Base-by-base conservation (phyloP, 2,113 vertebrate species). In the Thermophis baileyi region DNA sequence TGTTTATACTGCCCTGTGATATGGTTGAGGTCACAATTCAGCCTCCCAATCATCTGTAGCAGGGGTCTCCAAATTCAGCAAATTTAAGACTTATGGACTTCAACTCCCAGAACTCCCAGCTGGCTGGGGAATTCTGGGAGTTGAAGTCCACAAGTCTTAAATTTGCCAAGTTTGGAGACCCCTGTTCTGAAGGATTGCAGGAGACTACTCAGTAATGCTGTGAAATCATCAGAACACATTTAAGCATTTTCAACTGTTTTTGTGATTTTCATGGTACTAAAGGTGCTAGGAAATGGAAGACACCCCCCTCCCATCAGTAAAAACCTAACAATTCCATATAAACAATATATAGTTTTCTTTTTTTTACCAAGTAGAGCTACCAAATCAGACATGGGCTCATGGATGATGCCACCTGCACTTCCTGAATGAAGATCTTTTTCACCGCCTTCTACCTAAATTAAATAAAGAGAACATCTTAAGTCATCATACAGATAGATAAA, bases 401-500 rank as follows among this genome's bases (percentile, higher is more conserved):
- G 95, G 24, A 98, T 90, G 92, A 98, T 97, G 69, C 98, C 98
- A 55, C 98, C 98, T 81, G 97, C 98, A 18, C 97, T 97, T 89
- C 98, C 98, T 0, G 98, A 98, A 93, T 98, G 98, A 89, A 98
- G 97, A 93, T 98, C 98, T 85, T 97, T 96, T 40, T 96, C 94
- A 44, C 97, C 96, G 49, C 98, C 97, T 55, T 97, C 96, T 40
- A 98, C 98, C 98, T 98, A 93, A 3, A 74, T 89, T 85, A 88
- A 60, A 93, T 87, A 55, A 93, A 90, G 0, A 89, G 12, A 88
- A 24, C 40, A 22, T 5, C 90, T 91, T 92, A 10, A 60, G 18
- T 16, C 8, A 35, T 85, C 63, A 89, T 3, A 22, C 35, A 81
- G 35, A 81, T 3, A 47, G 3, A n/a, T 53, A 51, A 50, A 20